A percentile compares a stretch with the other conserved stretches of the same genome.
phyloP scores from a whole-genome alignment of 2,797 vertebrate genomes.

The Salmo trutta region DNA sequence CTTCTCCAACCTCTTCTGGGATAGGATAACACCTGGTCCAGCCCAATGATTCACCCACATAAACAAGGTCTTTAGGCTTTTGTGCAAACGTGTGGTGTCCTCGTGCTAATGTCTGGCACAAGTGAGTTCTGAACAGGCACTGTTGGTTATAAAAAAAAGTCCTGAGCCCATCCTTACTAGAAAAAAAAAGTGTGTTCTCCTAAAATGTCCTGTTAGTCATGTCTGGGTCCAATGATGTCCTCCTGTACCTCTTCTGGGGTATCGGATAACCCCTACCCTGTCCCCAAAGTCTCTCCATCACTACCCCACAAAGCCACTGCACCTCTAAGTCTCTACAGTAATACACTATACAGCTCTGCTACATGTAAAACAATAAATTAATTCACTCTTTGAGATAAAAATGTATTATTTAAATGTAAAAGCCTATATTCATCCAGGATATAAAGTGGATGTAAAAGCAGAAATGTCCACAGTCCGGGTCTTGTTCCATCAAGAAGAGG shows the following conservation, averaged over 20 bases:
- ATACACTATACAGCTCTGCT: slow-evolving; percentile 40
- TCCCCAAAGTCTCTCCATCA: background rate
- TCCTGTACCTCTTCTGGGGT: background rate
- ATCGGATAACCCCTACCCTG: background rate
- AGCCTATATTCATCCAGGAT: slow-evolving; percentile 45
- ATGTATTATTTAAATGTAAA: slow-evolving; percentile 24
- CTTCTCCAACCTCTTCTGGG: too few species aligned
- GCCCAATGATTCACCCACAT: slow-evolving; percentile 45
- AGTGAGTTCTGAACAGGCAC: background rate
- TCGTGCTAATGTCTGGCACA: background rate
- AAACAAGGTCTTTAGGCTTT: background rate
- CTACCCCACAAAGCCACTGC: background rate
- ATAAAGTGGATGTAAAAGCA: slow-evolving; percentile 31
- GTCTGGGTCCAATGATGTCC: background rate
- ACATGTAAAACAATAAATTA: slow-evolving; percentile 74
- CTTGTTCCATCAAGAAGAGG: slow-evolving; percentile 19
- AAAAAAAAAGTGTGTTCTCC: background rate
- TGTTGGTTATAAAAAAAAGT: background rate
- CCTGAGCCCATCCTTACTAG: background rate
- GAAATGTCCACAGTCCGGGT: slow-evolving; percentile 40
- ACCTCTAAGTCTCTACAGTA: slow-evolving; percentile 19
- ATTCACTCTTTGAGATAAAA: slow-evolving; percentile 54
- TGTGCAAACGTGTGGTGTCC: slow-evolving; percentile 26
- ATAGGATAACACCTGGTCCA: slow-evolving; percentile 48
- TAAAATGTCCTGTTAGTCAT: background rate